phyloP scores from a whole-genome alignment of 1,140 invertebrate species.

The Ips nitidus region DNA sequence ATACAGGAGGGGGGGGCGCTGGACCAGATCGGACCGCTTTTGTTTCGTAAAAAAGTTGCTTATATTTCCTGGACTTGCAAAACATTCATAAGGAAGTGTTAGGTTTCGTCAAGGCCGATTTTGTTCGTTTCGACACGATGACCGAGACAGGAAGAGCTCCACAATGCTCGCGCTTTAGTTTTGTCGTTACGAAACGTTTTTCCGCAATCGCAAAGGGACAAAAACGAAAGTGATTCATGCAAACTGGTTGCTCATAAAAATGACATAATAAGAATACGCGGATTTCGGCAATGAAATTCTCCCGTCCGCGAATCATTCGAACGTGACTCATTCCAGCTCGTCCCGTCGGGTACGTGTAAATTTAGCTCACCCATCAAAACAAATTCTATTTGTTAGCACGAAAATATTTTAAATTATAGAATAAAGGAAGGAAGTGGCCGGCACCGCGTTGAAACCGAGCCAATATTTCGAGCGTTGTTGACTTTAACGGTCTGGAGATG shows the following conservation, averaged over 20 bases:
- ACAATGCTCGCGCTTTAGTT: neutral
- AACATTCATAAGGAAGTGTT: constrained; percentile 6
- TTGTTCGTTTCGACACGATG: constrained; percentile 4
- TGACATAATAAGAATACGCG: too few species aligned
- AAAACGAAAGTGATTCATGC: neutral
- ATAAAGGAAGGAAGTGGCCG: constrained; percentile 28
- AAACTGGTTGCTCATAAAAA: too few species aligned
- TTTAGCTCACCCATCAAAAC: constrained; percentile 17
- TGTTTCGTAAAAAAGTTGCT: neutral
- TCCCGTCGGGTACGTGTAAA: neutral
- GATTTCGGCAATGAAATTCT: too few species aligned
- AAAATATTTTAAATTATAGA: constrained; percentile 30
- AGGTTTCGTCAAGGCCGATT: constrained; percentile 8
- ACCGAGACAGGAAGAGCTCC: neutral
- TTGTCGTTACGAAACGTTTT: neutral
- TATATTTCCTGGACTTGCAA: constrained; percentile 4
- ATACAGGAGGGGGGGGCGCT: neutral
- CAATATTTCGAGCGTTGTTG: constrained; percentile 22
- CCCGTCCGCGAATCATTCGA: too few species aligned
- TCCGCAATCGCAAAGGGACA: constrained; percentile 1
- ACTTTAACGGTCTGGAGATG: constrained; percentile 10
- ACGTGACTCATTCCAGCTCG: neutral
- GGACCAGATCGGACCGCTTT: neutral
- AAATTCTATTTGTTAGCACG: constrained; percentile 20
- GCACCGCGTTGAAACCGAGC: constrained; percentile 16